These are phyloP conservation scores for Musca domestica DNA, from an alignment of 1,140 invertebrate genomes.

Conservation along the genomic window DNA sequence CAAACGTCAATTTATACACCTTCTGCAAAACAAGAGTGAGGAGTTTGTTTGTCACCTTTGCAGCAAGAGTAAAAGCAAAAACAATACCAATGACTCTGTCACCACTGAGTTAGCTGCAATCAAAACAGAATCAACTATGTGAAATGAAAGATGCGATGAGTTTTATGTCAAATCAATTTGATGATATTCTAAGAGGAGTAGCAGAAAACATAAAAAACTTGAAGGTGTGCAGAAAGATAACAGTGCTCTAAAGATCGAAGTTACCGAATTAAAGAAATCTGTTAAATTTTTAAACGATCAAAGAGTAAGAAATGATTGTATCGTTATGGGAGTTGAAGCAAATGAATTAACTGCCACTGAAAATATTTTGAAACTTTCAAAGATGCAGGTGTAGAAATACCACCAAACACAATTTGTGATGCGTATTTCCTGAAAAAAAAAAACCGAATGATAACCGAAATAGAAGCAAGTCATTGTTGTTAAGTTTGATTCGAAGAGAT, in stretches of 20 bases:
- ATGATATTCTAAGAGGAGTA: not conserved
- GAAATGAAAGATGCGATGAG: not conserved
- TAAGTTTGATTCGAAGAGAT: not conserved
- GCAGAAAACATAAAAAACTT: not conserved
- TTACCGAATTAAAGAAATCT: not conserved
- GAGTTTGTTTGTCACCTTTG: not conserved
- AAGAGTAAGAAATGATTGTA: not conserved
- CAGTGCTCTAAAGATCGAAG: not conserved
- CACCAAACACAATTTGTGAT: not conserved
- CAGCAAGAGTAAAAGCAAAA: not conserved
- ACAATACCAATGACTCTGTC: not conserved
- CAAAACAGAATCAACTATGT: slow-evolving; percentile 3
- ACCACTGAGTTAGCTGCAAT: not conserved
- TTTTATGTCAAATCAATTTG: not conserved
- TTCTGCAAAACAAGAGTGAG: not conserved
- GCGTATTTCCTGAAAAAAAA: not conserved
- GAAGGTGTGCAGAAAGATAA: not conserved
- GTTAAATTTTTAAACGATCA: slow-evolving; percentile 2
- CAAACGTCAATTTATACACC: not conserved
- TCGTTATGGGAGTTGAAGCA: not conserved
- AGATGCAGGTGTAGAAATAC: not conserved
- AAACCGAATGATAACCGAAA: not conserved
- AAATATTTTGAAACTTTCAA: not conserved
- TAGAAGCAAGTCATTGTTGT: not conserved
- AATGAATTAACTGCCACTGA: not conserved